Conservation (phyloP, 2,113 vertebrate species). For the Boleophthalmus pectinirostris region DNA sequence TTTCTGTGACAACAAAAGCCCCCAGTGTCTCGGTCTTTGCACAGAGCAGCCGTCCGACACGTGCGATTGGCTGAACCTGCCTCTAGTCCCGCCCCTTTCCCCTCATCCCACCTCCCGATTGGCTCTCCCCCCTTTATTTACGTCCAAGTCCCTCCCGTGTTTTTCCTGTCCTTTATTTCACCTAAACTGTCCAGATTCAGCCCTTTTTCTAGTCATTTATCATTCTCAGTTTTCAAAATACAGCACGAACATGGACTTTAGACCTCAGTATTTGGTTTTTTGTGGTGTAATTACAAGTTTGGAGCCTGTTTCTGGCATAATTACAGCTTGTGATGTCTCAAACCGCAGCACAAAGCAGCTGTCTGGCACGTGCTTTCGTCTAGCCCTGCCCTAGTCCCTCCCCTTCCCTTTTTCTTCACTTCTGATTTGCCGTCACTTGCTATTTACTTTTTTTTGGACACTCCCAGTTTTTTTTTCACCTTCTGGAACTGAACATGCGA, state of each 20-base stretch:
- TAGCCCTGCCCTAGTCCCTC: neutral
- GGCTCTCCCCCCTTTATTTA: neutral
- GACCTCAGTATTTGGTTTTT: no score
- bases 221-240: no score
- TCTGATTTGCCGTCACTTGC: constrained; percentile 56
- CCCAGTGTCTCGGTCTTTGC: no score
- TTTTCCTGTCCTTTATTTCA: neutral
- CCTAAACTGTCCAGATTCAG: neutral
- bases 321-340: no score
- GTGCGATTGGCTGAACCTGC: neutral
- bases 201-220: no score
- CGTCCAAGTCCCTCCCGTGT: neutral
- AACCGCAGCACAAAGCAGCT: no score
- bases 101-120: neutral
- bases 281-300: no score
- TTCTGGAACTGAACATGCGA: constrained; percentile 22
- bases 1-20: no score
- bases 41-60: no score
- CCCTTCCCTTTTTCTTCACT: neutral
- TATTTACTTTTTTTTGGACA: constrained; percentile 69
- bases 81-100: neutral
- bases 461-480: constrained; percentile 26
- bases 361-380: neutral
- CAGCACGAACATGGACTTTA: no score
- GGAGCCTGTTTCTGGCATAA: no score